Percentiles rank a stretch among this genome's conserved stretches.
phyloP scores from a whole-genome alignment of 2,113 vertebrate species.

The Apodemus speciosus region DNA sequence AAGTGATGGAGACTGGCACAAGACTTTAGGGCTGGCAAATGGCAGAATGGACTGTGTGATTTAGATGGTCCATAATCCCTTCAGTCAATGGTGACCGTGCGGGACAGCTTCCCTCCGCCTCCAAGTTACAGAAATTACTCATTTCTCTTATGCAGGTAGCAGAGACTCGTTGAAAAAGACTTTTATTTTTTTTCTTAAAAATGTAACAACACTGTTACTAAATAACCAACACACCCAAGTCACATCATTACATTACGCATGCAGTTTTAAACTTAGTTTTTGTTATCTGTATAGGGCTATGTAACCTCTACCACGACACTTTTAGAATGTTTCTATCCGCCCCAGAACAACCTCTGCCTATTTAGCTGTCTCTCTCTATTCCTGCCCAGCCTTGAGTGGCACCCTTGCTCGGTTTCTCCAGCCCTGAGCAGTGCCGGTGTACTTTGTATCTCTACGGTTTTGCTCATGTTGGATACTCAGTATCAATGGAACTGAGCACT shows the following conservation, averaged over 20 bases:
- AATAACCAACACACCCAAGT: background rate
- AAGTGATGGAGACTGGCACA: background rate
- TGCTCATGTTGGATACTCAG: background rate
- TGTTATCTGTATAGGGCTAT: background rate
- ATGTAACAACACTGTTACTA: background rate
- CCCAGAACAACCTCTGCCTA: background rate
- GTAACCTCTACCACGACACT: background rate
- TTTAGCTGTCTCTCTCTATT: background rate
- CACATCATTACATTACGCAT: background rate
- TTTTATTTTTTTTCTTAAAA: background rate
- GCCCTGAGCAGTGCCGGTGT: background rate
- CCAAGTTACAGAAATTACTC: background rate
- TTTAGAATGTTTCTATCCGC: background rate
- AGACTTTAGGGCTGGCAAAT: background rate
- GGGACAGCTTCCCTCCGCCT: background rate
- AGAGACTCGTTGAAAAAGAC: background rate
- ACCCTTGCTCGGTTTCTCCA: background rate
- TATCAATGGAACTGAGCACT: background rate
- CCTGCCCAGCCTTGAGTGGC: rapidly evolving
- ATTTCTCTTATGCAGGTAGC: background rate
- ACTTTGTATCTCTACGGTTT: background rate
- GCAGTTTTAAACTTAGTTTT: constrained; percentile 10
- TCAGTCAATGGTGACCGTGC: background rate
- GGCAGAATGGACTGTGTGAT: background rate
- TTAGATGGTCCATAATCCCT: background rate